Evolutionary conservation across 2,797 vertebrate species (phyloP).

Genomic region (Coranthus polyacanthus): DNA sequence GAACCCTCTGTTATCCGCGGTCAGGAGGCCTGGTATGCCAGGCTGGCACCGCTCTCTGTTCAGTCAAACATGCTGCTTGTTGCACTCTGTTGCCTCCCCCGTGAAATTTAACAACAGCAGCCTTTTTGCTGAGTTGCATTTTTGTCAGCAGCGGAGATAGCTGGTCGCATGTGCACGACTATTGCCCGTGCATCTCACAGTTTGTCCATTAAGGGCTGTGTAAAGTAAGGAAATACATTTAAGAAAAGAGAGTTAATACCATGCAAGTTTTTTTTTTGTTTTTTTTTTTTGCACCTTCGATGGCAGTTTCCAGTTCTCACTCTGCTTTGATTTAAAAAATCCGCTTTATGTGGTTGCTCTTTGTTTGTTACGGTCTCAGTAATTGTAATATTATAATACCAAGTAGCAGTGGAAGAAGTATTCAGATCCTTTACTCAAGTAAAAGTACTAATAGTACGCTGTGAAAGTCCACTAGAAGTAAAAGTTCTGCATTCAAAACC

Average conservation of each 20-base stretch:
- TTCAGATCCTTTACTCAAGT: no score
- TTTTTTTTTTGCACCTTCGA: no score
- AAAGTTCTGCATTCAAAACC: no score
- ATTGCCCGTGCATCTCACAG: neutral
- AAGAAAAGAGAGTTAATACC: neutral
- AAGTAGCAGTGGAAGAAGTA: no score
- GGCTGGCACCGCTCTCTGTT: slow-evolving; percentile 4
- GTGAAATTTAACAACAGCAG: slow-evolving; percentile 48
- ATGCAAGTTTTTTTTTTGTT: no score
- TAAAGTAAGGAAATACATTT: neutral
- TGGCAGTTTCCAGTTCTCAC: no score
- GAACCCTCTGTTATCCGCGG: slow-evolving; percentile 43
- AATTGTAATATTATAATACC: no score
- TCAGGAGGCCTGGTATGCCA: slow-evolving; percentile 17
- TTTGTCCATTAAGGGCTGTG: neutral
- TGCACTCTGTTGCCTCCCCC: slow-evolving; percentile 8
- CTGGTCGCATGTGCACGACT: slow-evolving; percentile 20
- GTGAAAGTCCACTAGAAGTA: no score
- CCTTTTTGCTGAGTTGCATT: slow-evolving; percentile 57
- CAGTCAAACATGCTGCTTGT: slow-evolving; percentile 37
- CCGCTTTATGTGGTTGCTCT: no score
- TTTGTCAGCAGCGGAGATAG: slow-evolving; percentile 24
- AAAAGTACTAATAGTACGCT: no score
- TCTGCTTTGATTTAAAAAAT: no score
- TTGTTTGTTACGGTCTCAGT: no score